Evolutionary conservation across 2,888 invertebrate species (phyloP), one percentile per base, ranked within the genome.

Genomic region (Campoplex capitator): DNA sequence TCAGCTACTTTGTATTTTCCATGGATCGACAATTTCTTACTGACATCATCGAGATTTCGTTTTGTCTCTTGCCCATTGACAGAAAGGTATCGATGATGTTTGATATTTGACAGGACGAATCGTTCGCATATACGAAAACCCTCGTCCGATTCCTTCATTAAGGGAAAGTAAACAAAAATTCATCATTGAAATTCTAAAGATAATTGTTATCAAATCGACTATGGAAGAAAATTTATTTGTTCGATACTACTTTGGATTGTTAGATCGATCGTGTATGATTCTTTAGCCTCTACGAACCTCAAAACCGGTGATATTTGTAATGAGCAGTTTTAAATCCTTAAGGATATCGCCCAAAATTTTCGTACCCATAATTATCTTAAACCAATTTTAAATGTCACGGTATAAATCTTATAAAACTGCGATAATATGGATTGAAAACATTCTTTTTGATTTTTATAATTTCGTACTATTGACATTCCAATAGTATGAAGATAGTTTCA

Each of bases 61-160:
- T 94, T 94, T 0, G 95, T 95, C 54, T 94, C 94, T 89, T 95
- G 94, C 38, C 95, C 94, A 76, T 95, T 95, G 1, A 95, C 94
- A 62, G 95, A 95, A 8, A 95, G 87, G 87, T 93, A 95, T 18
- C 95, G 94, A 89, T 95, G 95, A 82, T 95, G 94, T 65, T 94
- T 95, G 8, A 96, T 93, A 79, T 94, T 95, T n/a, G 94, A 93
- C 23, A 93, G 87, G 2, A 94, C 94, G 84, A 92, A 94, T 71
- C 94, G 91, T 80, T 95, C 95, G 75, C 95, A 95, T 23, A 93
- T 88, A 4, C 91, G 93, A 86, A 94, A 95, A 77, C 94, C 94
- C 77, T 94, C 93, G 85, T 95, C 94, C 82, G 91, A 90, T 86
- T 94, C 92, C 95, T 95, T 83, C 48, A 76, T 45, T 45, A n/a